Conservation (phyloP, 2,113 vertebrate species). For the Poeciliopsis prolifica region DNA sequence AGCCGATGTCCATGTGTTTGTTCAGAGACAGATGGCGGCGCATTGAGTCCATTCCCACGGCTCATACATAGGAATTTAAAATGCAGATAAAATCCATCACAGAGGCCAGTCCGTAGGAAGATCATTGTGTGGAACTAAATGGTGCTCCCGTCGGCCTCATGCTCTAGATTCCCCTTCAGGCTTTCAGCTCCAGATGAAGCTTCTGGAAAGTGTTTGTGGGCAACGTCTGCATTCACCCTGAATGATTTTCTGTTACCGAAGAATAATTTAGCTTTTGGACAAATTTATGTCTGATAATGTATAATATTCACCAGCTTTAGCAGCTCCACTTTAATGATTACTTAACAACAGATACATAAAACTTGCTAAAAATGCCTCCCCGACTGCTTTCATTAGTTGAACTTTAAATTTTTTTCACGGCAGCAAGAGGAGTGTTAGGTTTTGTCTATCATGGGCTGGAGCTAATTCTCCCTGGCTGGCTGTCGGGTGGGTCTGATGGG, state of each 20-base stretch:
- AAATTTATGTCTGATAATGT: background rate
- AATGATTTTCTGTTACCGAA: too few relatives aligned
- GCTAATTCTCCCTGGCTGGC: conserved; percentile 81
- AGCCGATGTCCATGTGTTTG: conserved; percentile 64
- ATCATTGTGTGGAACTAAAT: background rate
- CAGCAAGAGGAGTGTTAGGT: conserved; percentile 70
- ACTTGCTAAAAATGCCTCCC: background rate
- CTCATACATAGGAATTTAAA: conserved; percentile 68
- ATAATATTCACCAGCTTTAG: background rate
- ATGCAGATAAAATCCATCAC: conserved; percentile 65
- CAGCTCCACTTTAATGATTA: background rate
- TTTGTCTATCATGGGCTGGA: conserved; percentile 56
- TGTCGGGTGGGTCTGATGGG: conserved; percentile 70
- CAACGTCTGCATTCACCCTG: too few relatives aligned
- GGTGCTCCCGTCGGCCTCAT: background rate
- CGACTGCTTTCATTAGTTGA: background rate
- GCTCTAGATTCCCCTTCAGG: background rate
- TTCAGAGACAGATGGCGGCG: conserved; percentile 64
- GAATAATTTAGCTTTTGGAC: background rate
- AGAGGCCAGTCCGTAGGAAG: conserved; percentile 30
- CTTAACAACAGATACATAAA: background rate
- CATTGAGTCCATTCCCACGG: conserved; percentile 65
- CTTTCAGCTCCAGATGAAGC: background rate
- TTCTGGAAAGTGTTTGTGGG: too few relatives aligned
- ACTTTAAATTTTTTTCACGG: conserved; percentile 42